Percentiles rank a stretch among this genome's conserved stretches.
Conservation (phyloP, 2,888 invertebrate species). For the Poecilobothrus nobilitatus region DNA sequence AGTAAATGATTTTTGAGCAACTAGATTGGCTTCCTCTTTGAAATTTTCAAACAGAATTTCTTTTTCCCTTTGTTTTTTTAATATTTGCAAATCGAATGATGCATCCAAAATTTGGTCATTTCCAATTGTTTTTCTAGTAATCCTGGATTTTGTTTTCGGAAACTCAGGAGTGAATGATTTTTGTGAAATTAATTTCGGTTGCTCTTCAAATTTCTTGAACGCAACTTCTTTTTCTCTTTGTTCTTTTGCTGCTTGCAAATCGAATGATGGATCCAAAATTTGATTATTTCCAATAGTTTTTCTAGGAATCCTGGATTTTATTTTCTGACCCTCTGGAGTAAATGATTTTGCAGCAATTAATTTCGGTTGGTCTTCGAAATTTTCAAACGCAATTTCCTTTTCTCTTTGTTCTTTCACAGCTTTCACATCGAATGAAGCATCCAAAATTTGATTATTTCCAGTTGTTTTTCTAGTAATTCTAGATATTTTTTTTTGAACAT, state of each 20-base stretch:
- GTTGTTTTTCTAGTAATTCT: conserved; percentile 16
- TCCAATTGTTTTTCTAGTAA: conserved; percentile 12
- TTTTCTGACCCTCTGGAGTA: neutral
- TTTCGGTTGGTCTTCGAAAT: neutral
- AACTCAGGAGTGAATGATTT: conserved; percentile 14
- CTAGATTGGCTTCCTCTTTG: neutral
- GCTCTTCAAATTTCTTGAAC: neutral
- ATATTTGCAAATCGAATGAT: neutral
- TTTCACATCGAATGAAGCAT: neutral
- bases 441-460: neutral
- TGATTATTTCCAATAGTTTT: neutral
- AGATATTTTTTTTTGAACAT: neutral
- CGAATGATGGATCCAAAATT: neutral
- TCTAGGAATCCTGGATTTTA: neutral
- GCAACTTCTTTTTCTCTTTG: neutral
- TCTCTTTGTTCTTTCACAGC: neutral
- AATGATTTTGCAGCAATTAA: neutral
- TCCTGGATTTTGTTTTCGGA: neutral
- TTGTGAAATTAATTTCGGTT: conserved; percentile 9
- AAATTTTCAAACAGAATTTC: neutral
- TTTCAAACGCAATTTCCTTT: neutral
- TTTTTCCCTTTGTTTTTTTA: neutral
- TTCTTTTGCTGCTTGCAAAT: neutral
- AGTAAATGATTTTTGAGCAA: neutral
- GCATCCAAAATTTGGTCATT: neutral